phyloP scores from a whole-genome alignment of 2,113 vertebrate genomes.

The Eubucco bourcierii region DNA sequence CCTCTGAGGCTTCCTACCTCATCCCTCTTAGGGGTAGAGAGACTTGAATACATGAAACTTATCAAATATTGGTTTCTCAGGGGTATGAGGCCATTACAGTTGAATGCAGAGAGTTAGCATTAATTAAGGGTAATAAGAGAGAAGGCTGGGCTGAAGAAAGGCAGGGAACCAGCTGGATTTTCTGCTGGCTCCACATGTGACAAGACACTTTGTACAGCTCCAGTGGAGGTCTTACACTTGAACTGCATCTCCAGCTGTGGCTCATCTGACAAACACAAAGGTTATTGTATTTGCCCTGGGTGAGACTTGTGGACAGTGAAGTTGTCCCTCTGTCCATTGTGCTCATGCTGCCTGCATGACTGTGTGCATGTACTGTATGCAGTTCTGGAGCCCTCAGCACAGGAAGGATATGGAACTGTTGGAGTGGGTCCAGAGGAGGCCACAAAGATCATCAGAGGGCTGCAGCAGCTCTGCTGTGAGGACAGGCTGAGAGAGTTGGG shows the following conservation, averaged over 20 bases:
- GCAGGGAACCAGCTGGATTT: neutral
- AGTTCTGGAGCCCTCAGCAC: too few relatives aligned
- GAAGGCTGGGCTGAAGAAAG: neutral
- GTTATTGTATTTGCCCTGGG: fast-evolving
- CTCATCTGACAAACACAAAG: neutral
- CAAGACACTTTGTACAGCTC: neutral
- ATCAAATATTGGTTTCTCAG: neutral
- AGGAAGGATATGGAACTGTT: too few relatives aligned
- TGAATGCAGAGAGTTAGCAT: neutral
- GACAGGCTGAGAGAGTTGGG: too few relatives aligned
- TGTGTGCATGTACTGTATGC: too few relatives aligned
- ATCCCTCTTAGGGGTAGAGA: neutral
- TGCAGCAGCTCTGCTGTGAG: too few relatives aligned
- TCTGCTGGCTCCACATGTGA: neutral
- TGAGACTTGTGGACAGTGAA: neutral
- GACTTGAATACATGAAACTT: neutral
- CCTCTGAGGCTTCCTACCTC: neutral
- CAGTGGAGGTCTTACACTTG: neutral
- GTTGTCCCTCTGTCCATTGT: neutral
- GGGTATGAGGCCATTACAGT: neutral
- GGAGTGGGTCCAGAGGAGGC: too few relatives aligned
- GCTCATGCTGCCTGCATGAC: neutral
- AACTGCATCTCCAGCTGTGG: neutral
- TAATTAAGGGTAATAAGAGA: slow-evolving; percentile 9
- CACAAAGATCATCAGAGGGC: too few relatives aligned